Base-by-base conservation (phyloP, 2,797 vertebrate genomes). In the Ispidina lecontei region DNA sequence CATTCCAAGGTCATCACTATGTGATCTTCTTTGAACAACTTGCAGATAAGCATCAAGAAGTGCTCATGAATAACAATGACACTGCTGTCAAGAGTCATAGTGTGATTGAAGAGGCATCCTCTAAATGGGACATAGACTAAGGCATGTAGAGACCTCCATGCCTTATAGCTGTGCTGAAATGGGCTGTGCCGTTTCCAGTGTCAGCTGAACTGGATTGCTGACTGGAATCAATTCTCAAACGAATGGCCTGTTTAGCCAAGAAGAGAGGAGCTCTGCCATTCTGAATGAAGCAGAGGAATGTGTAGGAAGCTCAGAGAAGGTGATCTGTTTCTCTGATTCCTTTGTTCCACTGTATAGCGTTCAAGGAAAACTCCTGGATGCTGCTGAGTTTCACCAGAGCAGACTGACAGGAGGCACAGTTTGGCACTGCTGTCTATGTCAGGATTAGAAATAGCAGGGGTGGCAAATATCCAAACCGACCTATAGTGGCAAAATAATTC, bases 1-100 rank as follows among this genome's bases (percentile, higher is more conserved):
- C 69, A 87, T 94, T 91, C 80, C 64, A 93, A 93, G 77, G 76
- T 59, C 80, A 91, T 82, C 46, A 0, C 79, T 71, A 47, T 92
- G 63, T 91, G 90, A 96, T 96, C 95, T 93, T 91, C 93, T 94
- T 95, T 91, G 92, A 93, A 81, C 80, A 93, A 95, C 63, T 93
- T 95, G 71, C 93, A 92, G 96, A 92, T 74, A 95, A 96, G 79
- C 95, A 95, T 79, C 60, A 64, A 93, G 89, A 84, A 91, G 76
- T 84, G 73, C 44, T 92, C 94, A 91, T 94, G 96, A 96, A 96
- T 89, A 96, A 90, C 88, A 92, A 79, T 81, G 59, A 82, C 93
- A 96, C 67, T 92, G 90, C 84, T 85, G 86, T 86, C 46, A 91
- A 87, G 92, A 94, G 90, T 84, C 90, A 93, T n/a, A 67, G 78